These are phyloP conservation scores for Prolemur simus DNA, from an alignment of 2,113 vertebrate species.

Conservation along the genomic window DNA sequence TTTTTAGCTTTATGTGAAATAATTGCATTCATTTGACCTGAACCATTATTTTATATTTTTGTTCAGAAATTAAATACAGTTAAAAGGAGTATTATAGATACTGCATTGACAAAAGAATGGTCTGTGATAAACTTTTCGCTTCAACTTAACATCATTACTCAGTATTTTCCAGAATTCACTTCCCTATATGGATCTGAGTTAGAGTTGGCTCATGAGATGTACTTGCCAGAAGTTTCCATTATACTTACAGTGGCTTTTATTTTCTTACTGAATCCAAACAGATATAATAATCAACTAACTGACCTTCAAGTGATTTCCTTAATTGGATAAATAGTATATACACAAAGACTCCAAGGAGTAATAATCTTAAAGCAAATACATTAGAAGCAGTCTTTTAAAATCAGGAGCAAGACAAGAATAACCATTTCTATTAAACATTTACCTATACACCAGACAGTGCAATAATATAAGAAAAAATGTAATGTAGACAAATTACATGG, in stretches of 20 bases:
- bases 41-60: not conserved
- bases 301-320: not conserved
- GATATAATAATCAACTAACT: not conserved
- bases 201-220: not conserved
- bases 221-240: not conserved
- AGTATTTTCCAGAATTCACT: not conserved
- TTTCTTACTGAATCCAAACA: not conserved
- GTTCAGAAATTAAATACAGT: not conserved
- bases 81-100: not conserved
- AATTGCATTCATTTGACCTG: not conserved
- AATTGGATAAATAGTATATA: not conserved
- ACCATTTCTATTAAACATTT: not conserved
- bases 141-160: not conserved
- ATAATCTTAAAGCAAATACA: not conserved
- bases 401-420: not conserved
- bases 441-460: not conserved
- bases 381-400: not conserved
- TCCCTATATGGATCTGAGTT: not conserved
- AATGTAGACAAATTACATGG: not conserved
- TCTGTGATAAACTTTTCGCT: not conserved
- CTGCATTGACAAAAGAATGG: not conserved
- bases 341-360: not conserved
- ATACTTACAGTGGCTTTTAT: not conserved
- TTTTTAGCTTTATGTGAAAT: not conserved
- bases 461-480: not conserved